Base-by-base conservation (phyloP, 2,888 invertebrate genomes). In the Cremastobaeus sp. region DNA sequence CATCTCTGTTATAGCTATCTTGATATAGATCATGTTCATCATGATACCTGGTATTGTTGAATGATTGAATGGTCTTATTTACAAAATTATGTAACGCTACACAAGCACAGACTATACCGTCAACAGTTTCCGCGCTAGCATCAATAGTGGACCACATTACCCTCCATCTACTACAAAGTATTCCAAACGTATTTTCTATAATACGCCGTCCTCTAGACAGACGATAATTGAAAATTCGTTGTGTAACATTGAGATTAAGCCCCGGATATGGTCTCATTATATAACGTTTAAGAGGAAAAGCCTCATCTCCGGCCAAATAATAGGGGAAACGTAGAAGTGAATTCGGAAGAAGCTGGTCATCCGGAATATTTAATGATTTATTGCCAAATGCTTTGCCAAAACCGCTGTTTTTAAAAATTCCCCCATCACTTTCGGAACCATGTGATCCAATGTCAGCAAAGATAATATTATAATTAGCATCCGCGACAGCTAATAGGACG, bases 401-500 rank as follows among this genome's bases (percentile, higher is more conserved):
- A 3, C 17, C 9, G 0, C 20, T 20, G 2, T 43, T 34, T 25
- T 34, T 6, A 21, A 65, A 65, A 8, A 65, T 32, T 1, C 50
- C 43, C 2, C 32, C 43, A 28, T 65, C 54, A 9, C 43, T 34
- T 32, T 34, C 15, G 5, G 37, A 34, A 3, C 73, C 68, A 43
- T 41, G 52, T 14, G 68, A 55, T 1, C 68, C 73, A 41, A 57
- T 15, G 1, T 68, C 57, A 1, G 59, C 57, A 0, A 57, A n/a
- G 8, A 32, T 41, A 14, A 74, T 65, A 43, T 65, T 59, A 57
- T 60, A 65, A 25, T 52, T 14, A 9, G 39, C 32, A 34, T 72
- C 66, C 1, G 12, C 18, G 3, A 57, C 6, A 1, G 68, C 71
- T 20, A 76, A 30, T 8, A 76, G 15, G 15, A 70, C 70, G 0